Evolutionary conservation across 2,113 vertebrate species (phyloP).

Genomic region (Acanthisitta chloris): DNA sequence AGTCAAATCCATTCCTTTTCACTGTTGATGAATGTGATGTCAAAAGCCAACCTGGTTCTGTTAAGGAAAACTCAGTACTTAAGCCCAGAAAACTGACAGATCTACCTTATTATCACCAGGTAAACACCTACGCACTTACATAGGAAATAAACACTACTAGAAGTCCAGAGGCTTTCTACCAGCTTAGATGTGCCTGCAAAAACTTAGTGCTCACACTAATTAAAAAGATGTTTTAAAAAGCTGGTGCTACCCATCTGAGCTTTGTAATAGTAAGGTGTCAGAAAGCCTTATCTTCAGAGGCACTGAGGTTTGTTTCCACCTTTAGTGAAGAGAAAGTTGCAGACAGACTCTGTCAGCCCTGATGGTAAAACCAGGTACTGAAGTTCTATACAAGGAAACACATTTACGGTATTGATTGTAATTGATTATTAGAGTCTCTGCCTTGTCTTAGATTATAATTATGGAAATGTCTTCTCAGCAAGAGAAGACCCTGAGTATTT

Average conservation of each 20-base stretch:
- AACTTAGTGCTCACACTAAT: not conserved
- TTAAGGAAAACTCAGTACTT: not conserved
- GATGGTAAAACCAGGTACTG: not conserved
- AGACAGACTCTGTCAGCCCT: not conserved
- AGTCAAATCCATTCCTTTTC: not conserved
- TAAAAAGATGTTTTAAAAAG: not conserved
- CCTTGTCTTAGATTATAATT: not conserved
- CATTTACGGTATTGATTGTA: fast-evolving
- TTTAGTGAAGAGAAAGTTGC: not conserved
- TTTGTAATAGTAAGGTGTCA: not conserved
- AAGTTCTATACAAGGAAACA: not conserved
- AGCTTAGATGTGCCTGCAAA: not conserved
- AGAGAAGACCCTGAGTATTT: fast-evolving
- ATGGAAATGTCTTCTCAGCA: not conserved
- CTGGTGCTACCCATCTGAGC: not conserved
- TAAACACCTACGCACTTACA: not conserved
- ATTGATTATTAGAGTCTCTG: not conserved
- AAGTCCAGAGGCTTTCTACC: not conserved
- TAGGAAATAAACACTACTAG: not conserved
- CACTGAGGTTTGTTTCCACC: fast-evolving
- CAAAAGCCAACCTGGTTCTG: fast-evolving
- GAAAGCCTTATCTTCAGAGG: not conserved
- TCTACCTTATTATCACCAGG: not conserved
- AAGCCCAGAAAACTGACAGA: not conserved
- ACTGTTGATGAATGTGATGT: not conserved